Base-by-base conservation (phyloP, 2,888 invertebrate species). In the Eupithecia centaureata region DNA sequence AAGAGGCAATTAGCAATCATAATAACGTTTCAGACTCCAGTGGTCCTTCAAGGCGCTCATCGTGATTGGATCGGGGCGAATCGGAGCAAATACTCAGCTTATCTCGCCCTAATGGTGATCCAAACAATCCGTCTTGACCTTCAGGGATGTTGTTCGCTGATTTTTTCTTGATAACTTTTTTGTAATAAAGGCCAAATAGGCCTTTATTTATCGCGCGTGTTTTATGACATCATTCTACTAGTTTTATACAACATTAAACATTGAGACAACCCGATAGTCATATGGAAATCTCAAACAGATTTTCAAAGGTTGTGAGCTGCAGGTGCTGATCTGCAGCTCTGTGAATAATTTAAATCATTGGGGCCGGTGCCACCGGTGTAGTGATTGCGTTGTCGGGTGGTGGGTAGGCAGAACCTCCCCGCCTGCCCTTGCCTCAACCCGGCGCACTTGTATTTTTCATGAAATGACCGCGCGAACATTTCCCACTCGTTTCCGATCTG, bases 271-370 rank as follows among this genome's bases (percentile, higher is more conserved):
- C 42, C 18, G 42, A 18, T 35, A 35, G 5, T 35, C 12, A 30
- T 42, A 2, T 42, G 13, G 2, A 51, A 51, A 5, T 51, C 13
- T 12, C 25, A 51, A 51, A 51, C 0, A 51, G 0, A 27, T 25
- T 25, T 51, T 51, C 25, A 51, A 27, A 52, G 52, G 25, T 51
- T 22, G 13, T 25, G 51, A 51, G 13, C 52, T 27, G 52, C 28
- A 47, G 15, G 38, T 38, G 10, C 28, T 30, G 30, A 28, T 22
- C 32, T 30, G 30, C 61, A 22, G 18, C 42, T 32, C 61, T 30
- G 38, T 42, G 60, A 56, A 56, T 56, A 42, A 42, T 72, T 63
- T 63, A 47, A 65, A 47, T 33, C 57, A 57, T 57, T 32, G 32
- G 32, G 32, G 57, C 57, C 18, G 8, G 28, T 30, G 22, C 32